A percentile compares a stretch with the other conserved stretches of the same genome.
These are phyloP conservation scores for Athalia cordata DNA, from an alignment of 2,888 invertebrate species.

Conservation along the genomic window DNA sequence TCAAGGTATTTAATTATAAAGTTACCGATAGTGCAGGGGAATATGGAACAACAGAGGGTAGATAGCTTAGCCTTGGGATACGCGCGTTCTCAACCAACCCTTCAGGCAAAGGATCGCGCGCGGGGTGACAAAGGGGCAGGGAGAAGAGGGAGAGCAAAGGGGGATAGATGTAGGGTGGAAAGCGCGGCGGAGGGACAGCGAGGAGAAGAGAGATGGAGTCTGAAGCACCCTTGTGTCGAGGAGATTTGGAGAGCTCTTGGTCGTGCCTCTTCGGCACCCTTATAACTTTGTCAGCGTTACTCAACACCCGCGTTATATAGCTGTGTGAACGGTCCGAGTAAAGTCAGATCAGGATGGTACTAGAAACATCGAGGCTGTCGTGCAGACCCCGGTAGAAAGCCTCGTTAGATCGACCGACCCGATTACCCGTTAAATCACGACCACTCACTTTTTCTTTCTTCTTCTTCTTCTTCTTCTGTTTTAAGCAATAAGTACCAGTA, in stretches of 20 bases:
- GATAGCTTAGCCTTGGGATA: constrained; percentile 23
- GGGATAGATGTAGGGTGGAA: neutral
- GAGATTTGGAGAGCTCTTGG: constrained; percentile 69
- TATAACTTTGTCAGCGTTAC: constrained; percentile 69
- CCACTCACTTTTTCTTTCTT: no score
- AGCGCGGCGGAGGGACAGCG: neutral
- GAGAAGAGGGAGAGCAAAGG: constrained; percentile 42
- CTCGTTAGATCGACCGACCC: no score
- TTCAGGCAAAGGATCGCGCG: constrained; percentile 29
- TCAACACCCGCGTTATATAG: constrained; percentile 43
- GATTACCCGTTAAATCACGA: no score
- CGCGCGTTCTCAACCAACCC: neutral
- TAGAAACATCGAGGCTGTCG: neutral
- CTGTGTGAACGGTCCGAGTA: constrained; percentile 11
- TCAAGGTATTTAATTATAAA: constrained; percentile 34
- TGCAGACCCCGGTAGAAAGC: neutral
- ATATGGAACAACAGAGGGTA: constrained; percentile 14
- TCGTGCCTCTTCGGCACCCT: constrained; percentile 56
- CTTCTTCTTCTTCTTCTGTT: no score
- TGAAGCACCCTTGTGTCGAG: constrained; percentile 67
- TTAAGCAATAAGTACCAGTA: no score
- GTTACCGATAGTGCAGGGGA: constrained; percentile 5
- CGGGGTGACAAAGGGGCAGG: constrained; percentile 43
- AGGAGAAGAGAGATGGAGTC: constrained; percentile 50
- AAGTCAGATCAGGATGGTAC: constrained; percentile 18